phyloP scores from a whole-genome alignment of 2,888 invertebrate species.

The Oligia fasciuncula region DNA sequence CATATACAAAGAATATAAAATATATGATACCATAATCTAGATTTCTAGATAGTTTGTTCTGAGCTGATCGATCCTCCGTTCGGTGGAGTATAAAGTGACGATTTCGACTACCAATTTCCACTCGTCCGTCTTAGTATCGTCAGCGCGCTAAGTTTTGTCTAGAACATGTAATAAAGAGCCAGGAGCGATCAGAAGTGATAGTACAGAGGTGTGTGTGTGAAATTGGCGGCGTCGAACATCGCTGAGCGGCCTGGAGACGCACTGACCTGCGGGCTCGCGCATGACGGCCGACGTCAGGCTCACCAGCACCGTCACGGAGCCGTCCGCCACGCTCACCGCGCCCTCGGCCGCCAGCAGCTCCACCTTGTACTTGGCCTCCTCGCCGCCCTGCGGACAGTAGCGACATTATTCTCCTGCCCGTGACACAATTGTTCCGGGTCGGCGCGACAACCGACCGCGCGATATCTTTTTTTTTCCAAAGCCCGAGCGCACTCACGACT shows the following conservation, averaged over 20 bases:
- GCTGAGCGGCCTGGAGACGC: slow-evolving; percentile 1
- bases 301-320: slow-evolving; percentile 94
- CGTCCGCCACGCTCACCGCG: slow-evolving; percentile 95
- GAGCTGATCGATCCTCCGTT: slow-evolving; percentile 71
- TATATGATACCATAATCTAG: slow-evolving; percentile 74
- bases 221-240: slow-evolving; percentile 80
- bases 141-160: slow-evolving; percentile 61
- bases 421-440: too few relatives aligned
- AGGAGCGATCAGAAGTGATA: slow-evolving; percentile 55
- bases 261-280: slow-evolving; percentile 93
- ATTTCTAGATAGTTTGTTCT: slow-evolving; percentile 89
- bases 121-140: slow-evolving; percentile 64
- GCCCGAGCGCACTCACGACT: too few relatives aligned
- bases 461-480: too few relatives aligned
- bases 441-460: not conserved
- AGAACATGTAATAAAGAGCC: slow-evolving; percentile 60
- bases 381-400: slow-evolving; percentile 72
- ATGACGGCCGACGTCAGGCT: slow-evolving; percentile 98
- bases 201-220: slow-evolving; percentile 69
- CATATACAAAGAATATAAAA: slow-evolving; percentile 71
- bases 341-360: slow-evolving; percentile 96
- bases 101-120: slow-evolving; percentile 86
- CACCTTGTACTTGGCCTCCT: slow-evolving; percentile 93
- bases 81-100: slow-evolving; percentile 70
- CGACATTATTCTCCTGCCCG: too few relatives aligned